These are phyloP conservation scores for Cassiopea xamachana DNA, from an alignment of 30 jellyfish, hydroid and myxozoan species.

Conservation along the genomic window DNA sequence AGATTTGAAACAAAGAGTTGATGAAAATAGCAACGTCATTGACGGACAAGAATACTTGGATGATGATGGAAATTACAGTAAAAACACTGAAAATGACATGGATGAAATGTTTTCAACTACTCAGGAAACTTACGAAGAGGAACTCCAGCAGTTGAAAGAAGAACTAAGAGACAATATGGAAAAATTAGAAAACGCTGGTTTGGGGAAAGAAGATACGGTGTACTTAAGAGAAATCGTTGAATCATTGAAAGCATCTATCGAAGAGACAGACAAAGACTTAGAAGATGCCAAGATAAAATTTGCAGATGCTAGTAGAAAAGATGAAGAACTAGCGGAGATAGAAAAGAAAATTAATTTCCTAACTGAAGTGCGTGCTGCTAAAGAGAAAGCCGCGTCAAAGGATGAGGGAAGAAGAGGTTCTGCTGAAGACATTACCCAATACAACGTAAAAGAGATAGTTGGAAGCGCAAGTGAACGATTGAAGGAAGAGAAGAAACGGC, in stretches of 20 bases:
- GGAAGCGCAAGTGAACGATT: constrained; percentile 13
- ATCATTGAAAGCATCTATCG: constrained; percentile 34
- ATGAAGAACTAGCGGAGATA: constrained; percentile 20
- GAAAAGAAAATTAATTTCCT: constrained; percentile 30
- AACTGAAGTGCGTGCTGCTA: not conserved
- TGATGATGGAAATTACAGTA: not conserved
- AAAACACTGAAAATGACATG: not conserved
- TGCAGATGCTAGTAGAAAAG: not conserved
- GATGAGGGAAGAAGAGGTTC: not conserved
- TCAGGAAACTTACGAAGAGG: not conserved
- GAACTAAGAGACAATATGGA: not conserved
- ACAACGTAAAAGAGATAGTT: constrained; percentile 29
- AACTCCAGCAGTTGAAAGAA: constrained; percentile 1
- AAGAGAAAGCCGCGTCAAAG: not conserved
- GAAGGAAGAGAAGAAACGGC: constrained; percentile 28
- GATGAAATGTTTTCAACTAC: not conserved
- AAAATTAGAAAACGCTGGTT: constrained; percentile 7
- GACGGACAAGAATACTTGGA: not conserved
- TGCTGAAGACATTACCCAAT: constrained; percentile 9
- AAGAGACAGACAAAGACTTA: constrained; percentile 19
- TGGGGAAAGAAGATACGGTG: constrained; percentile 1
- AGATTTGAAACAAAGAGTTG: not conserved
- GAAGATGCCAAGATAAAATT: constrained; percentile 1
- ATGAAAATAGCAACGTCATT: not conserved
- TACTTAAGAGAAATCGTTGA: constrained; percentile 31